Evolutionary conservation across 2,888 invertebrate genomes (phyloP).

Genomic region (Drosophila colorata): DNA sequence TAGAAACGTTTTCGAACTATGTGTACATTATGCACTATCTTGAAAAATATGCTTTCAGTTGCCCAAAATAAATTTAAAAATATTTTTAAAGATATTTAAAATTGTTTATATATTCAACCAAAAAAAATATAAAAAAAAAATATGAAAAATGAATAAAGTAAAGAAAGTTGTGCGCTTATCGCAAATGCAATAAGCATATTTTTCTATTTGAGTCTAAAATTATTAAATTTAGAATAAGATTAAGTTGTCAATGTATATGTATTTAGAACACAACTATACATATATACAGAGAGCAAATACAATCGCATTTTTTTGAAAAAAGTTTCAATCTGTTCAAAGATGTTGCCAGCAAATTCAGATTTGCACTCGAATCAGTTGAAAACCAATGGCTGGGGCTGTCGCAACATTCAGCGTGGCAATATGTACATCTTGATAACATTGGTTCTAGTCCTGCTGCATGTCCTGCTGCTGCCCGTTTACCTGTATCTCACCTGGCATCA

Average conservation of each 20-base stretch:
- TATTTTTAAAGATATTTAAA: too few relatives aligned
- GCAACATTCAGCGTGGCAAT: slow-evolving; percentile 69
- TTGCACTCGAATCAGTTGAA: slow-evolving; percentile 26
- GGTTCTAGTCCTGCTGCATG: slow-evolving; percentile 44
- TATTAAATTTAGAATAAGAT: slow-evolving; percentile 6
- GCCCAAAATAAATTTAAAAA: too few relatives aligned
- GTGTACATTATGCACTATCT: too few relatives aligned
- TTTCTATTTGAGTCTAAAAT: neutral
- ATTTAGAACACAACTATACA: neutral
- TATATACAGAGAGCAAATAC: neutral
- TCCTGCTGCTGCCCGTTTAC: slow-evolving; percentile 63
- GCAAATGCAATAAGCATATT: neutral
- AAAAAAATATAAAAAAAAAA: too few relatives aligned
- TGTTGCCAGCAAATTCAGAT: neutral
- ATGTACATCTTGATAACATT: slow-evolving; percentile 47
- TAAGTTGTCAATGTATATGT: slow-evolving; percentile 10
- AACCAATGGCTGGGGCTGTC: slow-evolving; percentile 54
- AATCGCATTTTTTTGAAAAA: neutral
- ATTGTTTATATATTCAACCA: too few relatives aligned
- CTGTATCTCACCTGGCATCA: slow-evolving; percentile 81
- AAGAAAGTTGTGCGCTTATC: neutral
- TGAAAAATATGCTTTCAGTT: too few relatives aligned
- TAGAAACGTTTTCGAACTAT: too few relatives aligned
- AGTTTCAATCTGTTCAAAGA: slow-evolving; percentile 11
- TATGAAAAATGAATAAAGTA: too few relatives aligned